These are phyloP conservation scores for Nomada ferruginata DNA, from an alignment of 2,888 invertebrate species.

Conservation along the genomic window DNA sequence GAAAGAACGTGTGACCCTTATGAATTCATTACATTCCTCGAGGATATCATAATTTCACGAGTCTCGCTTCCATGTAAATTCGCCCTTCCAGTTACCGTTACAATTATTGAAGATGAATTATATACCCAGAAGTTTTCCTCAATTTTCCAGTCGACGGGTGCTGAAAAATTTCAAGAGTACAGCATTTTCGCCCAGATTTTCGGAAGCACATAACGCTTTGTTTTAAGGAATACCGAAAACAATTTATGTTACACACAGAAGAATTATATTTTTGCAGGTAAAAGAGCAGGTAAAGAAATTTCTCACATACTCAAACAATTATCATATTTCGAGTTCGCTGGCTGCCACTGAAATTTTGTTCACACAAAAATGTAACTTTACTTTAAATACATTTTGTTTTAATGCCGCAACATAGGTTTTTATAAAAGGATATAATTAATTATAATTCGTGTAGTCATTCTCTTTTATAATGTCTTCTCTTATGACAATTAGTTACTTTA, in stretches of 20 bases:
- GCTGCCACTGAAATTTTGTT: too few relatives aligned
- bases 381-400: too few relatives aligned
- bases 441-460: too few relatives aligned
- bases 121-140: constrained; percentile 25
- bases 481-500: too few relatives aligned
- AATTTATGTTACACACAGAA: not conserved
- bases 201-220: not conserved
- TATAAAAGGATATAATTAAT: too few relatives aligned
- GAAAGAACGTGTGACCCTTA: constrained; percentile 28
- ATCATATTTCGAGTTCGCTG: too few relatives aligned
- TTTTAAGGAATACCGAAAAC: not conserved
- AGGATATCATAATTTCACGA: constrained; percentile 35
- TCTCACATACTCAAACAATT: too few relatives aligned
- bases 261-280: too few relatives aligned
- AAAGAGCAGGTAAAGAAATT: too few relatives aligned
- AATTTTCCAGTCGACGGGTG: constrained; percentile 38
- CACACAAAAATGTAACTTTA: too few relatives aligned
- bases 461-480: too few relatives aligned
- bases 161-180: constrained; percentile 36
- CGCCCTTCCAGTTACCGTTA: constrained; percentile 27
- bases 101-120: constrained; percentile 52
- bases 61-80: constrained; percentile 31
- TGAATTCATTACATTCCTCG: constrained; percentile 34
- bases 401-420: too few relatives aligned
- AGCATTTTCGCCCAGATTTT: not conserved